Base-by-base conservation (phyloP, 64 coral and sea anemone genomes). In the Trachythela sp. region DNA sequence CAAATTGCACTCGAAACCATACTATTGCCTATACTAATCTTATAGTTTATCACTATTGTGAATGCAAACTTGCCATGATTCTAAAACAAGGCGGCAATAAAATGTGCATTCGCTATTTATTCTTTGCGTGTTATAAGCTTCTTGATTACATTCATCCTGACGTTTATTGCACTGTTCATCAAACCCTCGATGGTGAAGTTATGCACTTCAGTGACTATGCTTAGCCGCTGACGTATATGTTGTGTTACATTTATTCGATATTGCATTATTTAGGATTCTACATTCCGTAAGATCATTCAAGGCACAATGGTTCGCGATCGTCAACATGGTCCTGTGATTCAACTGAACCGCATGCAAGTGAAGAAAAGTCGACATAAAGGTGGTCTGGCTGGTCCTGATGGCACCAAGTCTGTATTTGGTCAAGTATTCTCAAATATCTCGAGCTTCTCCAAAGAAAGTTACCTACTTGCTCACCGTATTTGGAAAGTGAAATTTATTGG, bases 401-500 rank as follows among this genome's bases (percentile, higher is more conserved):
- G 96, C 17, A 92, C 89, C 35, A 99, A 93, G 56, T 99, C 96
- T 20, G 96, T 99, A 9, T 99, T 99, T 45, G 93, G 96, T 33
- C 96, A 99, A 39, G 96, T 91, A 30, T 95, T 94, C 83, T 85
- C 87, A 45, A 94, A 99, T 40, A 95, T 99, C 89, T 94, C 91
- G 36, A 94, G 88, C 13, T 94, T 99, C 38, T 94, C 93, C 32
- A 89, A 91, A 27, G 91, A 94, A 36, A 94, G 93, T 89, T 84
- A 94, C 5, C 92, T 94, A 50, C 84, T 99, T 6, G 93, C 96
- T 30, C 96, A 99, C 38, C 91, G 96, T 38, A 93, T 94, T 3
- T 99, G 96, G 96, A 94, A 94, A 48, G 96, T 94, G 13, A 97
- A 97, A 48, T 97, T 97, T 84, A 97, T 97, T 38, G 95, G 96